Evolutionary conservation across 1,140 invertebrate genomes (phyloP), one percentile per base, ranked within the genome.

Genomic region (Philotrypesis tridentata): DNA sequence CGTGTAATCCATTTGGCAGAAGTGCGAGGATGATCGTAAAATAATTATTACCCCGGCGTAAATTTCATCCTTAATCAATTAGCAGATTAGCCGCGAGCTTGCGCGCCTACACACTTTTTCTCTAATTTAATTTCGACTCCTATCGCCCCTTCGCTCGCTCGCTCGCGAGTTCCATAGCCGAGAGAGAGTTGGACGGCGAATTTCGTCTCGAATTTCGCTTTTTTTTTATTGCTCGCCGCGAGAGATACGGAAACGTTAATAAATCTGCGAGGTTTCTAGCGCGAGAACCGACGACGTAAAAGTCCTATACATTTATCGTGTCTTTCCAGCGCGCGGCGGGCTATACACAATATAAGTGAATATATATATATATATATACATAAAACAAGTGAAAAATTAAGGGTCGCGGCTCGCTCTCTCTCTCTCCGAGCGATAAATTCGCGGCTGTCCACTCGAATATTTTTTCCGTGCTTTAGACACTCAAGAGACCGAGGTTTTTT

Each of bases 401-500:
- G 86, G 85, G 83, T 82, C 76, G 67, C n/a, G n/a, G n/a, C n/a
- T n/a, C n/a, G n/a, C n/a, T n/a, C n/a, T n/a, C n/a, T n/a, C n/a
- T n/a, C n/a, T n/a, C 74, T 84, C 71, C 33, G 72, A 65, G 80
- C 85, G 82, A 87, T 87, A 87, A 86, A 87, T 87, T 87, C 82
- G 76, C 82, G 80, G 79, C 84, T 84, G 85, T 87, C 86, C 86
- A 86, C 86, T 87, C 84, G 84, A 87, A 87, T 87, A 87, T 86
- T 87, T 86, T 87, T 87, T 87, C 82, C 86, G 55, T 85, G 79
- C 84, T 86, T 87, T 85, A 84, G 84, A 83, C 81, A 85, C 79
- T 86, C 82, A 83, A 82, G 83, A 80, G 83, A 79, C 70, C 79
- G 85, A 76, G 73, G 79, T 82, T 82, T 82, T 87, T 82, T 82